Evolutionary conservation across 2,113 vertebrate species (phyloP), one percentile per base, ranked within the genome.

Genomic region (Jacana jacana): DNA sequence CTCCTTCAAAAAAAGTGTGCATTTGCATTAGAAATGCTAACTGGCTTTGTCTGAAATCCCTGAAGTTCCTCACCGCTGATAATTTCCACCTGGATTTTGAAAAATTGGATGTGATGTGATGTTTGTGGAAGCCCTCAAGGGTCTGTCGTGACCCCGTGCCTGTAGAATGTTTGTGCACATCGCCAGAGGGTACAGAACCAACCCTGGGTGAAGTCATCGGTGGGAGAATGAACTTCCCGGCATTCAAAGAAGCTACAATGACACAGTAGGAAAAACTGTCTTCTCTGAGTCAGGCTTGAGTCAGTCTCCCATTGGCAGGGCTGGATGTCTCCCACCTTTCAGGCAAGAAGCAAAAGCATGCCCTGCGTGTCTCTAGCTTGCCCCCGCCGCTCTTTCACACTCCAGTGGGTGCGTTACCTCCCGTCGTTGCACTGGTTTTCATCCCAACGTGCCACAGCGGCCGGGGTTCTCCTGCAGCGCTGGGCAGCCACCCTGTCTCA

Each of bases 231-330:
- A 89, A 75, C 73, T 70, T 94, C 78, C 81, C 3, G 16, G 81
- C 27, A 93, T 93, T 85, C 89, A 86, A 28, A 92, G 72, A 81
- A 81, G 48, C 75, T 73, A 14, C 10, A 93, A 11, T 75, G 83
- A 88, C 80, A 81, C 10, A 12, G 77, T 8, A 75, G 80, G 76
- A 91, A n/a, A 63, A 94, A 70, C 83, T 20, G 69, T 91, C 0
- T 33, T 83, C 86, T 81, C 72, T 88, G 94, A 97, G 86, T 92
- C 94, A 93, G 92, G 13, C 79, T 80, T 82, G 94, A 96, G 79
- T 81, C 93, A 88, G 57, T 30, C 63, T 35, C 76, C 81, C 66
- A 30, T 48, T 37, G 25, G 37, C 44, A 52, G 57, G 2, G 81
- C 88, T 86, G 92, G 66, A 7, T 37, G 17, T 6, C 49, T 93